Evolutionary conservation across 2,113 vertebrate genomes (phyloP), one percentile per base, ranked within the genome.

Genomic region (Crotalus horridus): DNA sequence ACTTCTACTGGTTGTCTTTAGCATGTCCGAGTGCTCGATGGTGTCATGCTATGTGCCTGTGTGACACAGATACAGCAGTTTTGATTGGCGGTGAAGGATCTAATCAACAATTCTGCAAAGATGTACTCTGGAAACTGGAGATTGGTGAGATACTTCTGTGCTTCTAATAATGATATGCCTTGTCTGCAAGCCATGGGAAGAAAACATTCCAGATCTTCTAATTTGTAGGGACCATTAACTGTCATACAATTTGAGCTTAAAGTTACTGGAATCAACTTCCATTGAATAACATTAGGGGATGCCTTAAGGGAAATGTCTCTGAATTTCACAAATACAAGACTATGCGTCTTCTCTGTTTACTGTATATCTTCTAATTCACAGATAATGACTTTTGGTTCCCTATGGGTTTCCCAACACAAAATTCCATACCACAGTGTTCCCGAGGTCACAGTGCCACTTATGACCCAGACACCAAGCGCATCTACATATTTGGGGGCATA

Each of bases 351-450:
- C 20, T 55, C 29, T 64, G 48, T 7, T 81, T 8, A 10, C 89
- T 69, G 1, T 87, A 33, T 26, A 8, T 39, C 21, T 87, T 90
- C 23, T 89, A 11, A 92, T 89, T 87, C 4, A 86, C 96, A 99
- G 99, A 98, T 88, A 97, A 94, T 89, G 98, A 98, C 94, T 98
- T 98, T 93, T 99, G 98, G 98, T 97, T 98, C 92, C 98, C 98
- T 53, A 93, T 99, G 97, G 97, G 92, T 95, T 96, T 97, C 10
- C 96, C 97, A 89, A 61, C 95, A 59, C 95, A 95, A 54, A 97
- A 96, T 9, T 88, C 96, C 3, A 81, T 87, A 26, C 98, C 98
- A 0, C 97, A 56, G 0, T 96, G 97, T 93, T 95, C 98, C 69
- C 94, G 93, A 69, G 99, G 99, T 87, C 98, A 98, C 95, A 98